phyloP scores from a whole-genome alignment of 2,113 vertebrate genomes.

The Plecotus auritus region DNA sequence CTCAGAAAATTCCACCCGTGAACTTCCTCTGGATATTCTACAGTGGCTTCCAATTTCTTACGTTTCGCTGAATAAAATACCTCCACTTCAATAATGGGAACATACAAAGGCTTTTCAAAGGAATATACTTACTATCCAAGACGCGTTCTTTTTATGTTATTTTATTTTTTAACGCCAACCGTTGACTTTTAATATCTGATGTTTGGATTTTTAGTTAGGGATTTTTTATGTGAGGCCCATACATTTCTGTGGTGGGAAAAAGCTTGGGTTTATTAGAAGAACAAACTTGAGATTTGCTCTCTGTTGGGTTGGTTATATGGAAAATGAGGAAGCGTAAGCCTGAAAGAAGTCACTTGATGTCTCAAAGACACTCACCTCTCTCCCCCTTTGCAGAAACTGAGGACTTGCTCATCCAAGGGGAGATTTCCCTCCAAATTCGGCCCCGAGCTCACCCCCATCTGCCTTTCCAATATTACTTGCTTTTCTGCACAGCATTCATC shows the following conservation, averaged over 20 bases:
- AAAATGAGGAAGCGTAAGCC: not conserved
- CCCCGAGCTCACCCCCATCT: not conserved
- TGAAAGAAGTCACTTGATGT: not conserved
- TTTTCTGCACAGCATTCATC: not conserved
- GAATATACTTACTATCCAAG: not conserved
- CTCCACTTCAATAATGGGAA: slow-evolving; percentile 13
- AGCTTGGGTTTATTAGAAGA: slow-evolving; percentile 28
- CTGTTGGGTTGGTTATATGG: not conserved
- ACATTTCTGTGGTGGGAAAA: not conserved
- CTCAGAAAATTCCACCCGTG: slow-evolving; percentile 34
- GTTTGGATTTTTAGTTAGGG: slow-evolving; percentile 30
- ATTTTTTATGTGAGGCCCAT: not conserved
- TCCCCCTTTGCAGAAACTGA: not conserved
- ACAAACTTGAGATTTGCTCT: not conserved
- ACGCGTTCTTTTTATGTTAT: not conserved
- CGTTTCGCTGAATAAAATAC: slow-evolving; percentile 29
- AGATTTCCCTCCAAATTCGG: not conserved
- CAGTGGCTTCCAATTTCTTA: not conserved
- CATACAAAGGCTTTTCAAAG: slow-evolving; percentile 39
- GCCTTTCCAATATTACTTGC: not conserved
- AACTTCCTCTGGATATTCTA: slow-evolving; percentile 44
- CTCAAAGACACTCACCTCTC: not conserved
- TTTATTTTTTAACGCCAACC: not conserved
- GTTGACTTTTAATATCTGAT: slow-evolving; percentile 54
- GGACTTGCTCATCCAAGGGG: rapidly evolving